Percentiles rank a stretch among this genome's conserved stretches.
phyloP scores from a whole-genome alignment of 2,113 vertebrate species.

The Ptychochromis oligacanthus region DNA sequence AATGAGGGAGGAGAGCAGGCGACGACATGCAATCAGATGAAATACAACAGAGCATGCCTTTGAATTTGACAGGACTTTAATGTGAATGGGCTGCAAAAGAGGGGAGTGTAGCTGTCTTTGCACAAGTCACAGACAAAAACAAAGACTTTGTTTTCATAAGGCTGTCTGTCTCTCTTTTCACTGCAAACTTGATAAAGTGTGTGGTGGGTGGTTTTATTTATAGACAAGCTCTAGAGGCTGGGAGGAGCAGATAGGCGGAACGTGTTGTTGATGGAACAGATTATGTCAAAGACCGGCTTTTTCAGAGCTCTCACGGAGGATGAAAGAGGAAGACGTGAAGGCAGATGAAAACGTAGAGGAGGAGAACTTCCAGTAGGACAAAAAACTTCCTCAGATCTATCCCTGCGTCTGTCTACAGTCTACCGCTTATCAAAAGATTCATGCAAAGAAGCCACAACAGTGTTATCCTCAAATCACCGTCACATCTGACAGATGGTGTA shows the following conservation, averaged over 20 bases:
- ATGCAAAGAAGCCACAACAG: slow-evolving; percentile 50
- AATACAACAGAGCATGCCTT: slow-evolving; percentile 30
- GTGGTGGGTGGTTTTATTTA: slow-evolving; percentile 75
- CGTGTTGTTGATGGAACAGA: slow-evolving; percentile 77
- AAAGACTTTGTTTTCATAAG: slow-evolving; percentile 69
- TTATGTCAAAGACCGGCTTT: slow-evolving; percentile 73
- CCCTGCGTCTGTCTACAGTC: slow-evolving; percentile 40
- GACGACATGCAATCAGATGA: slow-evolving; percentile 54
- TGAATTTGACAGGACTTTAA: slow-evolving; percentile 39
- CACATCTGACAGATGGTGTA: slow-evolving; percentile 46
- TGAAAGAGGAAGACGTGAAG: slow-evolving; percentile 65
- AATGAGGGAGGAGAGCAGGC: slow-evolving; percentile 8
- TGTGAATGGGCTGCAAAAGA: slow-evolving; percentile 35
- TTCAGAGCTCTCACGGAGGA: slow-evolving; percentile 54
- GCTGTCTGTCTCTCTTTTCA: slow-evolving; percentile 48
- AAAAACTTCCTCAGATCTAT: slow-evolving; percentile 62
- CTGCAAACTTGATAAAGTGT: slow-evolving; percentile 67
- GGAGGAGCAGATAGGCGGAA: slow-evolving; percentile 75
- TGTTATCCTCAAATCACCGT: slow-evolving; percentile 56
- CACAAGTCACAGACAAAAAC: slow-evolving; percentile 66
- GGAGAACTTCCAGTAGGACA: slow-evolving; percentile 65
- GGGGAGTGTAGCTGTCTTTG: slow-evolving; percentile 32
- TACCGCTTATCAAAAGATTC: slow-evolving; percentile 45
- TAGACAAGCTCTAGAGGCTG: slow-evolving; percentile 71
- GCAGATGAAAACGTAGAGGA: slow-evolving; percentile 68